A percentile compares a stretch with the other conserved stretches of the same genome.
Evolutionary conservation across 2,888 invertebrate genomes (phyloP).

Genomic region (Hypolimnas misippus): DNA sequence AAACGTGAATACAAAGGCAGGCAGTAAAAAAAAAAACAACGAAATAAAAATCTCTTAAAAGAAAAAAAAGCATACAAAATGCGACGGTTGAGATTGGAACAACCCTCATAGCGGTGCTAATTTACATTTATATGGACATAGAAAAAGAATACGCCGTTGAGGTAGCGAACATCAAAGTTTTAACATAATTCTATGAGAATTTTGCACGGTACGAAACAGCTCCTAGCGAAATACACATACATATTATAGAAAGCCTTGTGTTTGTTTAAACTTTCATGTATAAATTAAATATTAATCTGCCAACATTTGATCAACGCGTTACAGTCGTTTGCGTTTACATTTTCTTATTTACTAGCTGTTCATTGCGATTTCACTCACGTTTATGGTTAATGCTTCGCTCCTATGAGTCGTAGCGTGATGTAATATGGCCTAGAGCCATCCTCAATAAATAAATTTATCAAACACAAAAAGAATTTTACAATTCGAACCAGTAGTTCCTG

Average conservation of each 20-base stretch:
- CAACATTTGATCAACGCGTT: too few relatives aligned
- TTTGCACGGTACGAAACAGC: background rate
- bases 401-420: too few relatives aligned
- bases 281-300: background rate
- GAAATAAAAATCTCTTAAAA: slow-evolving; percentile 25
- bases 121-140: slow-evolving; percentile 42
- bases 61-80: slow-evolving; percentile 28
- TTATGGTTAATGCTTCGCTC: too few relatives aligned
- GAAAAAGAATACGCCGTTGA: slow-evolving; percentile 34
- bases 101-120: slow-evolving; percentile 31
- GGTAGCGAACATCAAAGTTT: slow-evolving; percentile 33
- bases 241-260: background rate
- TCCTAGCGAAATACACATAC: background rate
- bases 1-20: background rate
- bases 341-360: too few relatives aligned
- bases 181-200: slow-evolving; percentile 22
- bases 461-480: too few relatives aligned
- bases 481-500: too few relatives aligned
- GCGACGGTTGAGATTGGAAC: slow-evolving; percentile 28
- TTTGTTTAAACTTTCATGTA: too few relatives aligned
- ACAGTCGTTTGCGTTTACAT: too few relatives aligned
- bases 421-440: too few relatives aligned
- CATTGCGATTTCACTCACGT: too few relatives aligned
- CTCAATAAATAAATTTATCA: too few relatives aligned
- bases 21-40: slow-evolving; percentile 9